Evolutionary conservation across 2,888 invertebrate genomes (phyloP).

Genomic region (Chrysotoxum bicinctum): DNA sequence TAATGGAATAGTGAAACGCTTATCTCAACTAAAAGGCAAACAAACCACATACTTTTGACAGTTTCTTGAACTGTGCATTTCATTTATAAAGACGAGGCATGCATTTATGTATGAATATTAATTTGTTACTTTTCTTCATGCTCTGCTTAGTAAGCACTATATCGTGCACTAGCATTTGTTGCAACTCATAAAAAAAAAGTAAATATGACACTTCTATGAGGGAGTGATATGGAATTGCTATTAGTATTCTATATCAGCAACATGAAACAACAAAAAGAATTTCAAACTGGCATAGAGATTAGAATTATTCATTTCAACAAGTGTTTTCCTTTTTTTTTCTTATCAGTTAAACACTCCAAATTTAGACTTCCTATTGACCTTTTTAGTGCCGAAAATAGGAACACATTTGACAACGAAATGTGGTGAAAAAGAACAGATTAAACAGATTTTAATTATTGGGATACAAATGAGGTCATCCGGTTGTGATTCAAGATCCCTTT

Average conservation of each 20-base stretch:
- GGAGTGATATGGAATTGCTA: slow-evolving; percentile 57
- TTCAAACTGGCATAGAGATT: slow-evolving; percentile 35
- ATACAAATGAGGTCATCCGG: slow-evolving; percentile 58
- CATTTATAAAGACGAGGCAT: slow-evolving; percentile 9
- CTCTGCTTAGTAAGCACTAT: slow-evolving; percentile 64
- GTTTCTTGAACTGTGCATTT: too few species aligned
- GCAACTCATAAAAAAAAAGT: slow-evolving; percentile 26
- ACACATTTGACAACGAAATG: background rate
- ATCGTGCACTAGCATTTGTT: slow-evolving; percentile 16
- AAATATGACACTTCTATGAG: slow-evolving; percentile 36
- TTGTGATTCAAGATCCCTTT: slow-evolving; percentile 18
- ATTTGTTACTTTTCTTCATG: slow-evolving; percentile 55
- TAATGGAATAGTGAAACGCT: slow-evolving; percentile 51
- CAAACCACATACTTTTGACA: slow-evolving; percentile 42
- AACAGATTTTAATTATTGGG: background rate
- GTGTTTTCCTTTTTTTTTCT: slow-evolving; percentile 8
- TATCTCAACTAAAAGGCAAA: slow-evolving; percentile 54
- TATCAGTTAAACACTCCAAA: slow-evolving; percentile 66
- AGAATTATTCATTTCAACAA: slow-evolving; percentile 25
- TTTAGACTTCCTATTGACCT: slow-evolving; percentile 63
- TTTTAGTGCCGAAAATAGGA: slow-evolving; percentile 65
- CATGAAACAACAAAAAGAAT: slow-evolving; percentile 47
- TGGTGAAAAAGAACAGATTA: slow-evolving; percentile 6
- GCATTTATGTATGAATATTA: slow-evolving; percentile 9
- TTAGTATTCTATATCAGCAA: slow-evolving; percentile 21